Base-by-base conservation (phyloP, 1,140 invertebrate species). In the Probaryconus sp. region DNA sequence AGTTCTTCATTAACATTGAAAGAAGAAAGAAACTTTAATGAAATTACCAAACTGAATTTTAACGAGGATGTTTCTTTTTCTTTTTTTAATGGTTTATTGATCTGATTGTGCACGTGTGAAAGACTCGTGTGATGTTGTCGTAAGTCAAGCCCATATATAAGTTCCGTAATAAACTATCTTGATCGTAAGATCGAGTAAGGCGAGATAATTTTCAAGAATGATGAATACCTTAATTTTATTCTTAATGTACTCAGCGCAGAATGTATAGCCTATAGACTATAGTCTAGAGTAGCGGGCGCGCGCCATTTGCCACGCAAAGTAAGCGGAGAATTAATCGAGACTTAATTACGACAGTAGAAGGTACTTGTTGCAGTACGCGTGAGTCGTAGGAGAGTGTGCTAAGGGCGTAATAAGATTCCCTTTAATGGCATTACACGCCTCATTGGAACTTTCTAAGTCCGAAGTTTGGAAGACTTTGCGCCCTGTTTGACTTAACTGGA, bases 341-440 rank as follows among this genome's bases (percentile, higher is more conserved):
- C 81, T 83, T 85, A 81, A 83, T 85, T 83, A 85, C 79, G 76
- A 76, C 63, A 73, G 77, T 77, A 78, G 77, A 38, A 76, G 48
- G 65, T 85, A 85, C 82, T 85, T 86, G 85, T 85, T 86, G 83
- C 83, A 81, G 83, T 60, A 65, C 37, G 70, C 53, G 56, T 50
- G 70, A 79, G 76, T 77, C 65, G 63, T 58, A 71, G 58, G 72
- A 70, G 77, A 81, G 76, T 75, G 79, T 76, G 80, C 78, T 81
- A 84, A 81, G 79, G 79, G 63, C 78, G 82, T 87, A 86, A 88
- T 84, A 84, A 87, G 83, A 85, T 88, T 86, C 79, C 79, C 85
- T 86, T 85, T 86, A 87, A 87, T 87, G 81, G 85, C 83, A 82
- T 86, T 88, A 87, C 82, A 88, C 84, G 87, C 84, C 87, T 88